Evolutionary conservation across 2,113 vertebrate species (phyloP), one percentile per base, ranked within the genome.

Genomic region (Xiphophorus hellerii): DNA sequence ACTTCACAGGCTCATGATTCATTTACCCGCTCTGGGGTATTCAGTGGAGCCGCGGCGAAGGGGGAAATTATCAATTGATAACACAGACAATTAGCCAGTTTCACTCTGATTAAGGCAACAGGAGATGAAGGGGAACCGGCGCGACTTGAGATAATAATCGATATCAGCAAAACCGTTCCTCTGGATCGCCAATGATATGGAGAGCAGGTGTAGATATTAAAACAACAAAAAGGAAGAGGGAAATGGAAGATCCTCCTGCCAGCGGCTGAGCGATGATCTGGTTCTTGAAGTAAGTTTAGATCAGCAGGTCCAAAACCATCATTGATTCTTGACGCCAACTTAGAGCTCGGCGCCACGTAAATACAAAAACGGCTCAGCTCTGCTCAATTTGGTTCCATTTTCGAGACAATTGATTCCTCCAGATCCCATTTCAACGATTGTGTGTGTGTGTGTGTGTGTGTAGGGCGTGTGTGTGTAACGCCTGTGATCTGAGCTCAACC

Each of bases 291-390:
- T 31, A 76, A 83, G 75, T 85, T 86, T 76, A 76, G 62, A 75
- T 84, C 76, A 80, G 80, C 63, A 71, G 60, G 79, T 67, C 69
- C 69, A 87, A 89, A 84, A 20, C 44, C 51, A 73, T 74, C 83
- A 90, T 89, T 87, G 85, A 93, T 92, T 90, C 83, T 78, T 70
- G 65, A 71, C 28, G 80, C 84, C 74, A 74, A 80, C 84, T 54
- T 66, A 78, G 80, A 44, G 85, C 86, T 89, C 48, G 27, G 44
- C 82, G 89, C 90, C 69, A 76, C 81, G 87, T 74, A 87, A 92
- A 92, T 78, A 85, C 86, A 71, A 80, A 87, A 90, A 85, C 71
- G 27, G 69, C 74, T 78, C 89, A 87, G 65, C 66, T 63, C 35
- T 39, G 80, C 85, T 83, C 79, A 85, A 79, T 81, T 90, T 82